Base-by-base conservation (phyloP, 2,888 invertebrate species). In the Agrotis exclamationis region DNA sequence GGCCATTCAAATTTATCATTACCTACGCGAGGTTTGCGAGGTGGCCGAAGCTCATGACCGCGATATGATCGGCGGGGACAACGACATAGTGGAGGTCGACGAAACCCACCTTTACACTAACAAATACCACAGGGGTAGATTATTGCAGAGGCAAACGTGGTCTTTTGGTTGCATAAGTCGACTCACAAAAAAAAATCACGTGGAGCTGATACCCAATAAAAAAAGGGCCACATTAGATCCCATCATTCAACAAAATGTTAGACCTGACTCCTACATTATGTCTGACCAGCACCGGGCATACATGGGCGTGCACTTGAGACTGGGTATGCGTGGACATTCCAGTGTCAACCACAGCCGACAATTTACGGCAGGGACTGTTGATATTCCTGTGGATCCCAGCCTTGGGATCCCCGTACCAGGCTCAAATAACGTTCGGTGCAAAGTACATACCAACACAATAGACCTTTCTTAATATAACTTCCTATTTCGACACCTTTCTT, bases 141-240 rank as follows among this genome's bases (percentile, higher is more conserved):
- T 68, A 33, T 28, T 73, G 33, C 53, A 63, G 58, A n/a, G 54
- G 0, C 63, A 73, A 63, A 70, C 70, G 33, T 74, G 70, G 66
- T 51, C 59, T 0, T 74, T 70, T 3, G 67, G 66, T 0, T 67
- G 67, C 48, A 48, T 67, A 18, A 68, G 71, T 0, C 20, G 75
- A 1, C 20, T 64, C 0, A 68, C 63, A 0, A 71, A 57, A 63
- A 71, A 58, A 24, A 68, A 14, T 3, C 60, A 71, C 44, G 57
- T 68, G n/a, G 67, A 62, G 9, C 53, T 69, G 0, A 72, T 69
- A 24, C 57, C 48, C 0, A 28, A 69, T 5, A 76, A 72, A 57
- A 62, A 50, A 54, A 50, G 68, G 20, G 9, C 50, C 13, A 66
- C 66, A 20, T 47, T 76, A 18, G 70, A 73, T 24, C 66, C 59